Percentiles rank a stretch among this genome's conserved stretches.
Conservation (phyloP, 2,888 invertebrate genomes). For the Hydraecia micacea region DNA sequence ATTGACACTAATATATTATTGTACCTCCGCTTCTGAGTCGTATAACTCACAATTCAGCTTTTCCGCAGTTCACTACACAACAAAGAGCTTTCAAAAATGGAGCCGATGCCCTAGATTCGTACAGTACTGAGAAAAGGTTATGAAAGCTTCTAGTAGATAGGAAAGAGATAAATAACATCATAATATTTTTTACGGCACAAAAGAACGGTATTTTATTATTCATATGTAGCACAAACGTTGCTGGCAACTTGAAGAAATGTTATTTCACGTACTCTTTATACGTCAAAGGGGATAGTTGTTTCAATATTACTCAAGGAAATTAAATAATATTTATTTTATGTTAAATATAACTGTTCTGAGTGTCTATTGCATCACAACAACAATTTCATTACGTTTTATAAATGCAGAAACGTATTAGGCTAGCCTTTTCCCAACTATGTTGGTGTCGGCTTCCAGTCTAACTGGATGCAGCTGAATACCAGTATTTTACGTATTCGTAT, state of each 20-base stretch:
- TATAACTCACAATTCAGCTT: conserved; percentile 18
- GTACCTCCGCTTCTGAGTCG: neutral
- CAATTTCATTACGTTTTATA: neutral
- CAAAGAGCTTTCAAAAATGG: conserved; percentile 41
- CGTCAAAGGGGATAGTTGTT: conserved; percentile 39
- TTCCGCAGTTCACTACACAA: conserved; percentile 17
- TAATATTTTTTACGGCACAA: conserved; percentile 53
- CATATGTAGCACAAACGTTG: conserved; percentile 55
- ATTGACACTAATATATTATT: conserved; percentile 28
- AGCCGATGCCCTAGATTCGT: conserved; percentile 32
- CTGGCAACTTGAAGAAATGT: conserved; percentile 42
- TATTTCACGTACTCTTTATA: conserved; percentile 39
- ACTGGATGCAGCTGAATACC: too few species aligned
- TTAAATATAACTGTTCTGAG: neutral
- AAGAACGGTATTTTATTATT: conserved; percentile 59
- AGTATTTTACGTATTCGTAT: too few species aligned
- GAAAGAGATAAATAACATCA: conserved; percentile 57
- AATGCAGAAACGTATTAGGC: neutral
- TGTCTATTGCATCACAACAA: neutral
- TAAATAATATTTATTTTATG: conserved; percentile 10
- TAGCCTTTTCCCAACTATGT: too few species aligned
- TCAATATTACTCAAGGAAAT: conserved; percentile 17
- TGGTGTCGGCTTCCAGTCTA: too few species aligned
- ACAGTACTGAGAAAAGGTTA: conserved; percentile 30
- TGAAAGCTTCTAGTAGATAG: conserved; percentile 51